Evolutionary conservation across 2,113 vertebrate genomes (phyloP), one percentile per base, ranked within the genome.

Genomic region (Hyperopisus bebe): DNA sequence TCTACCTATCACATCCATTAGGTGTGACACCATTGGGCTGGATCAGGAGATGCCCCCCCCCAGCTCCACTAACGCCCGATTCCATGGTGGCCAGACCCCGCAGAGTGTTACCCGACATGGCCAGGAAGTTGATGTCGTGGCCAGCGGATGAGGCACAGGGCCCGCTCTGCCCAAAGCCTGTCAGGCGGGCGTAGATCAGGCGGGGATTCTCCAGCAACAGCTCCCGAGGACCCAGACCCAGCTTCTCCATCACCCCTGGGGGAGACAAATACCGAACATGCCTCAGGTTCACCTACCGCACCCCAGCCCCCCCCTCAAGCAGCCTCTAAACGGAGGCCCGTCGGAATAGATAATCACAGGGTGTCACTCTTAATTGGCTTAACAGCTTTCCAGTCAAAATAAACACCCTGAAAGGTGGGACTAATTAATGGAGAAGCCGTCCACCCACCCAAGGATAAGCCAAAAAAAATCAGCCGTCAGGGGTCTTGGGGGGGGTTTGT

Each of bases 61-160:
- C 58, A n/a, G 55, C 55, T n/a, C 8, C 19, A 58, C 6, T 24
- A 58, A 58, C 21, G 24, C 58, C 58, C 7, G 2, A n/a, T n/a
- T 10, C 58, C 62, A 66, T 9, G n/a, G 62, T 2, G 11, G 62
- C n/a, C 2, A 0, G 9, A 27, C 62, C 62, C 62, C 3, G n/a
- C 62, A 13, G 62, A 70, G 44, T n/a, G 35, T 8, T 95, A 98
- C 98, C 98, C 93, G 98, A 99, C 91, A 99, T 92, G 93, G 98
- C 96, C 88, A 98, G 90, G 91, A 95, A 99, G 95, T 99, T 99
- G 94, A 99, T 98, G 92, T 99, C 98, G 88, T 99, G 98, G 58
- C 98, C 98, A 0, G 98, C 98, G 44, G 93, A 91, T 0, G n/a
- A 89, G 51, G 96, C 95, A 0, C 94, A 96, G 53, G 90, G 93